Evolutionary conservation across 2,888 invertebrate species (phyloP), one percentile per base, ranked within the genome.

Genomic region (Phyllotreta striolata): DNA sequence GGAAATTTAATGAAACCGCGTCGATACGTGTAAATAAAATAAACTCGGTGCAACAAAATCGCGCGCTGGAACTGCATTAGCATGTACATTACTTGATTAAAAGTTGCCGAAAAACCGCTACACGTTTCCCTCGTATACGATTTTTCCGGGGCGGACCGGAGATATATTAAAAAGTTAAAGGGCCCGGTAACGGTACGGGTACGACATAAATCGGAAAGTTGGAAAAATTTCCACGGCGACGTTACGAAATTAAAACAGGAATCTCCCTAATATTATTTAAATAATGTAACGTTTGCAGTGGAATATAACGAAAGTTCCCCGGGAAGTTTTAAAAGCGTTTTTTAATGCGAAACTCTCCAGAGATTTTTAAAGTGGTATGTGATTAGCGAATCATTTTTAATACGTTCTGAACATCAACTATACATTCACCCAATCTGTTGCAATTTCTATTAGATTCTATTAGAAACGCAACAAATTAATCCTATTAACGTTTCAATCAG

Each of bases 321-420:
- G 58, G 63, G 67, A 72, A 72, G 70, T 72, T 70, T 60, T 66
- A 64, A 70, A 72, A 71, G 72, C 73, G 72, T 73, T 73, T 72
- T 68, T 64, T 63, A 67, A 70, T n/a, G n/a, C n/a, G n/a, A n/a
- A n/a, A n/a, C n/a, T n/a, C n/a, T n/a, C 64, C 67, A 69, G 67
- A 71, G 69, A 69, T 70, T 70, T 71, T 69, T 70, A 59, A 56
- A 59, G 68, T 67, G 66, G 64, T n/a, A 72, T 71, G 24, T 24
- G 24, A 24, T 24, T 24, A 24, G 24, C 24, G 24, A 24, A 24
- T 24, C 1, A 24, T 24, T 24, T 24, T 24, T 24, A 24, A 24
- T 24, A n/a, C n/a, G n/a, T n/a, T n/a, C n/a, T n/a, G n/a, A n/a
- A n/a, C n/a, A n/a, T n/a, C n/a, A n/a, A n/a, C n/a, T n/a, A n/a